Evolutionary conservation across 1,140 invertebrate genomes (phyloP), one percentile per base, ranked within the genome.

Genomic region (Cydia fagiglandana): DNA sequence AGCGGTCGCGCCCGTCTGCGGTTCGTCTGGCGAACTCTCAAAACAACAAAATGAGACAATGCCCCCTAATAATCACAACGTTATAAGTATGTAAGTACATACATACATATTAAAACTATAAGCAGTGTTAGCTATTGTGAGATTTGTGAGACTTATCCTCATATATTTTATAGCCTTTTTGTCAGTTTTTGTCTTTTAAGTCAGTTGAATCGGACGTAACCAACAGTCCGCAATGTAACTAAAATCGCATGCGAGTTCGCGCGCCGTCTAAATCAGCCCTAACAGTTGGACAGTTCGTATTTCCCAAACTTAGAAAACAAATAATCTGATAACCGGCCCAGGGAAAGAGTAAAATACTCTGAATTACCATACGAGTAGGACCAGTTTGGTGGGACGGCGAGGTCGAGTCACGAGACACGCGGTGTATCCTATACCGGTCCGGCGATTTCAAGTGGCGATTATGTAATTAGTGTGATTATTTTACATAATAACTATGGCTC

Each of bases 351-450:
- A 64, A 64, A 20, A 64, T 13, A 41, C 56, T 28, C 61, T 66
- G 13, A 66, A 70, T 70, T 70, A 70, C 5, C 66, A 70, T 70
- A 70, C 66, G 20, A n/a, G 66, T 70, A 24, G 34, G 34, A 70
- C 28, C 66, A 34, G 66, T 38, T 38, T 38, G 66, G 34, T n/a
- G 34, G 64, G 34, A 34, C 5, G 64, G 12, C 38, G 30, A 41
- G 66, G 66, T 45, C 66, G 34, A 70, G 66, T 41, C 66, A 17
- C 66, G 34, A 70, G 66, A 41, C 66, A 17, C 66, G 66, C 15
- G 66, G n/a, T 30, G 66, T 34, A 70, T 70, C 45, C 66, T 41
- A n/a, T 15, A 38, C 66, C 66, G 66, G 66, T 70, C n/a, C 15
- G n/a, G 34, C 7, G 56, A 24, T 61, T 70, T 38, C 66, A 70